Base-by-base conservation (phyloP, 2,888 invertebrate genomes). In the Hemaris fuciformis region DNA sequence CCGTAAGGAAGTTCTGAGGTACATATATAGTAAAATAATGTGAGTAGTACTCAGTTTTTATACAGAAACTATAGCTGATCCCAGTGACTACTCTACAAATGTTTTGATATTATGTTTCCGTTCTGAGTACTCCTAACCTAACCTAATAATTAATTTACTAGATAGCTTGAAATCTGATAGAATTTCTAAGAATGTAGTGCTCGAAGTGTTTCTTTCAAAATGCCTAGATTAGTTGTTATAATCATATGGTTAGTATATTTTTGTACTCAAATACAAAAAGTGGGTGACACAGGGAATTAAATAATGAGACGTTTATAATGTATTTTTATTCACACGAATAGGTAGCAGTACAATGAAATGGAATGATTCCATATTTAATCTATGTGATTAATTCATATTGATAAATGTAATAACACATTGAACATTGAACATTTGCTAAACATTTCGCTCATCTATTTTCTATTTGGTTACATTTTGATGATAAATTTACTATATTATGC, bases 301-400 rank as follows among this genome's bases (percentile, higher is more conserved):
- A 60, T 53, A 60, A 60, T 53, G 23, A 38, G 42, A 38, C 48
- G 38, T n/a, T 60, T 60, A 38, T 34, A 60, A 25, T 22, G 42
- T 61, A 43, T 18, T 41, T 61, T 61, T 61, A 61, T 61, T 61
- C 57, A 61, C 61, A 61, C 57, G 38, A 61, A 57, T 31, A 59
- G 42, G 43, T 59, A 61, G 64, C 63, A 69, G 64, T 71, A 68
- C 67, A 69, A 61, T 69, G 67, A 48, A 66, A 61, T 63, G 70
- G 66, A 74, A 72, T 74, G 66, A 70, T 66, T 71, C 66, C 61
- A 65, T 64, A 61, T 64, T 69, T 62, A 61, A 66, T 66, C 66
- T 56, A 69, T 64, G 60, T 62, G 60, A 61, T 46, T 62, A 62
- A 15, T 57, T 46, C 25, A n/a, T 57, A 61, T 46, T 61, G 60